Evolutionary conservation across 2,797 vertebrate species (phyloP), one percentile per base, ranked within the genome.

Genomic region (Anguilla marmorata): DNA sequence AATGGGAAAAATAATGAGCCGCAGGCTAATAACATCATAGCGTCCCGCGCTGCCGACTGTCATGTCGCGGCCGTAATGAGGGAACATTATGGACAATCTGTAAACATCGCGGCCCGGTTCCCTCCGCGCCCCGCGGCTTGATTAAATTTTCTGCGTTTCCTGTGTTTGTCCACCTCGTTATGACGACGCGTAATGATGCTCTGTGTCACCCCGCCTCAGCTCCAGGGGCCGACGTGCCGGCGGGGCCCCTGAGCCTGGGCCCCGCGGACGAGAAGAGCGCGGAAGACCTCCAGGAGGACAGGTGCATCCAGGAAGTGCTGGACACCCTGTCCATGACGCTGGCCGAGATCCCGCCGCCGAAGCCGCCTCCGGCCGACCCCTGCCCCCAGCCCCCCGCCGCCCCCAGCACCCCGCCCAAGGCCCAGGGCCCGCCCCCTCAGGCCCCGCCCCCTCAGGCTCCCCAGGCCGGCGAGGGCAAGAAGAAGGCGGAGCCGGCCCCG

Each of bases 401-500:
- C 5, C 90, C n/a, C 56, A 87, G 0, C 89, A 84, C 21, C 93
- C 94, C 91, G 95, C 96, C 3, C 48, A 95, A 76, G 88, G 95
- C 96, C 3, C 48, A 95, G 72, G 88, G 95, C 58, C 88, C 95
- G 85, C 0, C 90, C 72, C 52, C 85, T 48, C 45, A 5, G 88
- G 83, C 91, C 54, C n/a, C 69, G 90, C 21, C 0, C 87, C 85
- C 85, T 93, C 93, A 88, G 50, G 1, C 19, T 85, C 41, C 91
- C 88, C 86, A 90, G 88, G 86, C 2, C 92, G 92, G 89, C 86
- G 97, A 96, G 93, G 96, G 84, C 48, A 98, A 92, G 91, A 97
- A 92, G 93, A 97, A 95, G 88, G 91, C 93, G 0, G 98, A 98
- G 14, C 91, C 93, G 0, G 90, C 92, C 0, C 91, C 91, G 0